Evolutionary conservation across 2,113 vertebrate species (phyloP), one percentile per base, ranked within the genome.

Genomic region (Nibea coibor): DNA sequence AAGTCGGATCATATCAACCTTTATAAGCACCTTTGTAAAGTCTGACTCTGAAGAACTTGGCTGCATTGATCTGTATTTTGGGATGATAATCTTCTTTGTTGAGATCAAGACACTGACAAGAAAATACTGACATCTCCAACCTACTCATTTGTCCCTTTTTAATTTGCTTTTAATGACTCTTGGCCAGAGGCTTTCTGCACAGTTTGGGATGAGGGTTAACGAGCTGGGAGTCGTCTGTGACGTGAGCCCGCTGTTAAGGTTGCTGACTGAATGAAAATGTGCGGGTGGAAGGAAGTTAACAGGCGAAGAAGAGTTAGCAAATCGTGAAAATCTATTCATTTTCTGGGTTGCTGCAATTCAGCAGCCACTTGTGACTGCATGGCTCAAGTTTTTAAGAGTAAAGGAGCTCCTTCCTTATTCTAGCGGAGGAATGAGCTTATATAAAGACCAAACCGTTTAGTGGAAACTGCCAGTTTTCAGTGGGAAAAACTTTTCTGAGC

Each of bases 141-240:
- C 35, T 43, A 12, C 20, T 63, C 28, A 14, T 68, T 80, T 78
- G 26, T 48, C n/a, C 58, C 14, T 42, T 43, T 86, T 76, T 22
- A 14, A 51, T 72, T 47, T 19, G 4, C 45, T 66, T 75, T 64
- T 51, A 81, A 39, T 28, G 31, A 43, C 4, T 62, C 4, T 0
- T 9, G 14, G 20, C 10, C 24, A 28, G 71, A 67, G 51, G 53
- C 63, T 71, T 31, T 58, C 35, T 22, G 20, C 0, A 39, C 24
- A 16, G 19, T 8, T 28, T 51, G 10, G 26, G 54, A 63, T 61
- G 1, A 8, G 6, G 61, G 61, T 76, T 54, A 67, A 61, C 28
- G 26, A 54, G 53, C 48, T 10, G 48, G 47, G 45, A 4, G 47
- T 7, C 2, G 24, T 48, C 28, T 20, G 35, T 0, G 22, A 26